Evolutionary conservation across 2,797 vertebrate species (phyloP), one percentile per base, ranked within the genome.

Genomic region (Synaphobranchus kaupii): DNA sequence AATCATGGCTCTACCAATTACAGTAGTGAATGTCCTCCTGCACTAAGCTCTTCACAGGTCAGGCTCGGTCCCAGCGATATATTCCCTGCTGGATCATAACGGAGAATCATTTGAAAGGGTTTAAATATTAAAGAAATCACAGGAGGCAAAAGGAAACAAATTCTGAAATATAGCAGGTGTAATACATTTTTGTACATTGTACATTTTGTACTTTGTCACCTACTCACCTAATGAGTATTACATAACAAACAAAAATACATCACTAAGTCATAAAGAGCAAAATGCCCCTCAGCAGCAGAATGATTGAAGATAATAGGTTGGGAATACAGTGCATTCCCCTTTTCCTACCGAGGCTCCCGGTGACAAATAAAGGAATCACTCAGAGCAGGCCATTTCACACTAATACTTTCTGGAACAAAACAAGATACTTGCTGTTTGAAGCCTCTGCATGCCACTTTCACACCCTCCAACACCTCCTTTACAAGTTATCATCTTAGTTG

Each of bases 301-400:
- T 47, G 78, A 81, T 4, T 48, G 17, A 22, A 12, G 78, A 22
- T 22, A 81, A 81, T 50, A 50, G 47, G 44, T 47, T 48, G 76
- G 20, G 44, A 17, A 48, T 47, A 48, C 39, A 39, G 39, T 2
- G 3, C 39, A 47, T 48, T 80, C 25, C 76, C 25, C 39, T 80
- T 80, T 48, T 80, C 39, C 44, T 47, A 6, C 39, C 39, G 76
- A 20, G 76, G 39, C 44, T 80, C 47, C 44, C 47, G 8, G 47
- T 81, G 47, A 81, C 78, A 81, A 81, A 81, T 81, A 81, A 25
- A 81, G 78, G 78, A 81, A 81, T 81, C 47, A n/a, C 47, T 81
- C 9, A 50, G 44, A 50, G 47, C 56, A 44, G 39, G 31, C 54
- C 58, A 44, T 63, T 44, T 44, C 34, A 66, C 20, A 66, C 34